A percentile compares a stretch with the other conserved stretches of the same genome.
Conservation (phyloP, 2,113 vertebrate genomes). For the Naja naja region DNA sequence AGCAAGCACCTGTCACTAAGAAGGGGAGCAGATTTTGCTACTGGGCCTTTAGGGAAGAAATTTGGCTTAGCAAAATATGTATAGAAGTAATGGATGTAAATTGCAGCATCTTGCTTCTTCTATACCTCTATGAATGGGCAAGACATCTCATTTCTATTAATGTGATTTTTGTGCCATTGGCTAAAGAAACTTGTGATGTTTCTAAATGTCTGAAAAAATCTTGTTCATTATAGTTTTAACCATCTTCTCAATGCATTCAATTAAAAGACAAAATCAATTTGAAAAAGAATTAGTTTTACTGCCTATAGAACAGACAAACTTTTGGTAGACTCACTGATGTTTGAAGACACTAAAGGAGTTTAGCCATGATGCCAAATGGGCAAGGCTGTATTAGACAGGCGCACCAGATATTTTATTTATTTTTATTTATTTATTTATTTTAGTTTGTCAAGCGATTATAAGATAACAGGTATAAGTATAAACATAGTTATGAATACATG, state of each 20-base stretch:
- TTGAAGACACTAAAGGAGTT: not conserved
- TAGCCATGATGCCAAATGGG: not conserved
- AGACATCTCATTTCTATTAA: not conserved
- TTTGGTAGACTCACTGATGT: not conserved
- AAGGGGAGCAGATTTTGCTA: constrained; percentile 10
- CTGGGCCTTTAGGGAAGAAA: not conserved
- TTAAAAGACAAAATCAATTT: not conserved
- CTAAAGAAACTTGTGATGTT: not conserved
- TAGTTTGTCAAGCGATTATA: too few species aligned
- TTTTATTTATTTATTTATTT: too few species aligned
- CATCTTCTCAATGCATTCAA: not conserved
- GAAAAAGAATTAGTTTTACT: not conserved
- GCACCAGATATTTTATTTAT: too few species aligned
- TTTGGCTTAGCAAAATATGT: not conserved
- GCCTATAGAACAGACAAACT: not conserved
- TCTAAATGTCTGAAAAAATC: not conserved
- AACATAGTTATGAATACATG: too few species aligned
- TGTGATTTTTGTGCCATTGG: not conserved
- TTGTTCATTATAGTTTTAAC: not conserved
- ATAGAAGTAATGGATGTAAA: not conserved
- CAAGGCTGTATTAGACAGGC: not conserved
- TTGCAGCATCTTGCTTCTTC: not conserved
- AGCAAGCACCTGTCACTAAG: constrained; percentile 25
- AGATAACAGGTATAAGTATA: too few species aligned
- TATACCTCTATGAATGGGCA: not conserved